Evolutionary conservation across 2,888 invertebrate species (phyloP).

Genomic region (Eristalinus sepulchralis): DNA sequence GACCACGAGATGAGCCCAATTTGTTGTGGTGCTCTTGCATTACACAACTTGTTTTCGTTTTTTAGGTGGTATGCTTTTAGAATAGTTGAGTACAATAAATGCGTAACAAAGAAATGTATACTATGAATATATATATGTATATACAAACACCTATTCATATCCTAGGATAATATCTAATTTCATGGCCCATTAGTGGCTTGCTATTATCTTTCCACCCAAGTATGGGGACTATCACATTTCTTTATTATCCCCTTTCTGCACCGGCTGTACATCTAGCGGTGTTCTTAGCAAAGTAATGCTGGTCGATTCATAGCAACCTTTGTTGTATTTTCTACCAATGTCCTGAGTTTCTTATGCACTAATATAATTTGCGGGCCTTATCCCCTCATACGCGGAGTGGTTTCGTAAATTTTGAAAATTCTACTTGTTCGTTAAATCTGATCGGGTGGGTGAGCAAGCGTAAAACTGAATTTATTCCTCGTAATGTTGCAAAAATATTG

Average conservation of each 20-base stretch:
- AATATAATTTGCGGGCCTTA: conserved; percentile 3
- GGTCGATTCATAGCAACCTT: conserved; percentile 32
- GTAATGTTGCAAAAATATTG: conserved; percentile 56
- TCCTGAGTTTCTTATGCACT: conserved; percentile 22
- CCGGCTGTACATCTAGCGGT: conserved; percentile 6
- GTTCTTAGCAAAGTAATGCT: not conserved
- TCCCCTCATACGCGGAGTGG: not conserved
- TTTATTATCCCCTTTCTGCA: conserved; percentile 65
- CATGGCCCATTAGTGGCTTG: conserved; percentile 69
- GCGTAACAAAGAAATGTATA: not conserved
- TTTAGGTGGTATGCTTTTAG: conserved; percentile 17
- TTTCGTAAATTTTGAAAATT: conserved; percentile 35
- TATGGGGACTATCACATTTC: conserved; percentile 62
- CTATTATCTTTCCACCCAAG: conserved; percentile 48
- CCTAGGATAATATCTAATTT: conserved; percentile 66
- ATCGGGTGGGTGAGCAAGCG: conserved; percentile 7
- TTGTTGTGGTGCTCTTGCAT: conserved; percentile 41
- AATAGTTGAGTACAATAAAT: conserved; percentile 46
- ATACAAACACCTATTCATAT: not conserved
- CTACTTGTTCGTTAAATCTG: conserved; percentile 52
- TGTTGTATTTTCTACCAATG: conserved; percentile 39
- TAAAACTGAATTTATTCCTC: conserved; percentile 54
- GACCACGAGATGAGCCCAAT: conserved; percentile 15
- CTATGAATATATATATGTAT: not conserved
- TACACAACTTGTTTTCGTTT: conserved; percentile 13